Evolutionary conservation across 2,797 vertebrate genomes (phyloP), one percentile per base, ranked within the genome.

Genomic region (Delichon dasypus): DNA sequence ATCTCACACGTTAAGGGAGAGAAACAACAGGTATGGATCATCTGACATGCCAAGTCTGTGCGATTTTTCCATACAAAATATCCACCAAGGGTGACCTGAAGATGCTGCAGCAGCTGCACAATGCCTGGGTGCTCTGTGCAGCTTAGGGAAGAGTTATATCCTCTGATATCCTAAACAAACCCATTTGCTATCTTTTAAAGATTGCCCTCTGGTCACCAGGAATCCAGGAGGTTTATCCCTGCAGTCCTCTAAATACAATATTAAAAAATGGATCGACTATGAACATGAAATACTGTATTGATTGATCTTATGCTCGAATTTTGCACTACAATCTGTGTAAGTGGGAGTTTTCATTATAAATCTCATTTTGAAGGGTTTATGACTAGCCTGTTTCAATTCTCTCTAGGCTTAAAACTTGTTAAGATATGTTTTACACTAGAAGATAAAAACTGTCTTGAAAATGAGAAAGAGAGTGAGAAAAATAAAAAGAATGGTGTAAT

Each of bases 291-390:
- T 76, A 91, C 23, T 71, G 38, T 61, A 60, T 17, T 65, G 82
- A 95, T 50, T 91, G 58, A 92, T 84, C 32, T 78, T 78, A 57
- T 19, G 18, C 66, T 89, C 76, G 82, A 65, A 84, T 92, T 88
- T 84, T 79, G 77, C 70, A 61, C 66, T 64, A 74, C 66, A 81
- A 60, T 42, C 58, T 53, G 16, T 88, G 62, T 48, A 94, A 94
- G 78, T 92, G 34, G 53, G 74, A 86, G 53, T 95, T 95, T 94
- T 95, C 89, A 93, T 94, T 95, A 92, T 81, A 92, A 95, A 96
- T 85, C 79, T 92, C 51, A 93, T 95, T 96, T 94, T 84, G 76
- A 91, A 91, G 45, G 48, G 44, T 84, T 96, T 95, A 93, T 90
- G 89, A 82, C 89, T 85, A 71, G 45, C 25, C 48, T 90, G 82